Evolutionary conservation across 2,888 invertebrate genomes (phyloP).

Genomic region (Xylota segnis): DNA sequence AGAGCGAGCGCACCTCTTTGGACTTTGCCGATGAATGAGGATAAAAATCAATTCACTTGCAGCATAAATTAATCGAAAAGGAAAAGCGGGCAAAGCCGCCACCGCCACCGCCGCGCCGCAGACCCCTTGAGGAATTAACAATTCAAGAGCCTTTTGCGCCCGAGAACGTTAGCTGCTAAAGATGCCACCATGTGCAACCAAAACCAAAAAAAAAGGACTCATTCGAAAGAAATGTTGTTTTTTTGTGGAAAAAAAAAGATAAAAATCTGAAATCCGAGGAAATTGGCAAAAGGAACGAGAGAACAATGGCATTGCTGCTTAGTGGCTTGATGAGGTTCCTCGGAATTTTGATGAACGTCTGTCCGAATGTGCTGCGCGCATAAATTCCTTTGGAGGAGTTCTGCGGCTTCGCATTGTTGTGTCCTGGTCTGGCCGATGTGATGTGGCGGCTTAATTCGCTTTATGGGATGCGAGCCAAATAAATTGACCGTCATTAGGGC

Average conservation of each 20-base stretch:
- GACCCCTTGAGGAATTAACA: conserved; percentile 37
- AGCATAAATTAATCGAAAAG: conserved; percentile 68
- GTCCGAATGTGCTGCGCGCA: conserved; percentile 57
- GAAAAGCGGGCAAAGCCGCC: background rate
- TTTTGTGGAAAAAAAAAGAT: conserved; percentile 28
- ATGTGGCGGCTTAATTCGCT: conserved; percentile 5
- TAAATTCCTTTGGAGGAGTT: conserved; percentile 47
- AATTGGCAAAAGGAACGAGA: background rate
- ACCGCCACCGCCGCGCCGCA: background rate
- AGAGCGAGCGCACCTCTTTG: conserved; percentile 65
- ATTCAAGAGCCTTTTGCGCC: conserved; percentile 42
- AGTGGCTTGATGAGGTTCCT: conserved; percentile 57
- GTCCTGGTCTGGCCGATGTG: conserved; percentile 14
- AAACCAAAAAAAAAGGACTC: conserved; percentile 10
- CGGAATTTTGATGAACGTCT: conserved; percentile 73
- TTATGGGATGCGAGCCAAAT: conserved; percentile 26
- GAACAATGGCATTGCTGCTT: conserved; percentile 58
- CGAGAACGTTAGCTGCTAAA: conserved; percentile 32
- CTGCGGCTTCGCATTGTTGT: conserved; percentile 33
- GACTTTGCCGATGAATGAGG: conserved; percentile 70
- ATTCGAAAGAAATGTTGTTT: conserved; percentile 19
- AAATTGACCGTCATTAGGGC: conserved; percentile 62
- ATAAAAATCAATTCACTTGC: conserved; percentile 72
- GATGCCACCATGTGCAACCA: conserved; percentile 23
- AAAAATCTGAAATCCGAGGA: conserved; percentile 10